A percentile compares a stretch with the other conserved stretches of the same genome.
Conservation (phyloP, 2,888 invertebrate species). For the Hyppa rectilinea region DNA sequence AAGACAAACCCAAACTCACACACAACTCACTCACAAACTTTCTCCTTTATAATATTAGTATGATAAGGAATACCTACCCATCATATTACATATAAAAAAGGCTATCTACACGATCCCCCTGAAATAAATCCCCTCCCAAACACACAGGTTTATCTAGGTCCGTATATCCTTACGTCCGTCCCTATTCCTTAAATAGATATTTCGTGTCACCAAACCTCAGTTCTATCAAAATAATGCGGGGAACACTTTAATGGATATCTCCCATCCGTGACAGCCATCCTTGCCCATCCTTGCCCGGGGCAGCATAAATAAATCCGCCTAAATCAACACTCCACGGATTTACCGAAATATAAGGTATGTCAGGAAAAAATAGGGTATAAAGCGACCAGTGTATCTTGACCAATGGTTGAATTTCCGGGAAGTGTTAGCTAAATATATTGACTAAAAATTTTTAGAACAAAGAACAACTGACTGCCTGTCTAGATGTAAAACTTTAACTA, state of each 20-base stretch:
- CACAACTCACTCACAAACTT: too few species aligned
- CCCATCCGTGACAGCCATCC: slow-evolving; percentile 48
- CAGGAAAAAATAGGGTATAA: slow-evolving; percentile 38
- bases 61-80: too few species aligned
- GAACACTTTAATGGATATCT: slow-evolving; percentile 64
- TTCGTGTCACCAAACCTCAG: slow-evolving; percentile 32
- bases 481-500: too few species aligned
- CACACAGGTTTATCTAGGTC: slow-evolving; percentile 14
- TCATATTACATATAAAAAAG: too few species aligned
- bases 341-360: slow-evolving; percentile 48
- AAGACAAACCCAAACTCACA: too few species aligned
- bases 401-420: background rate
- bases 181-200: slow-evolving; percentile 15
- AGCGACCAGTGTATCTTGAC: slow-evolving; percentile 26
- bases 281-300: slow-evolving; percentile 59
- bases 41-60: too few species aligned
- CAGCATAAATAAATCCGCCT: slow-evolving; percentile 67
- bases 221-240: slow-evolving; percentile 58
- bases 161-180: background rate
- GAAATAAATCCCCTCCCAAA: slow-evolving; percentile 15
- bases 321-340: slow-evolving; percentile 63
- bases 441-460: background rate
- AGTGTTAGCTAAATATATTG: background rate
- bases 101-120: background rate
- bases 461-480: too few species aligned